These are phyloP conservation scores for Sebastes vulpes DNA, from an alignment of 2,797 vertebrate genomes.

Conservation along the genomic window DNA sequence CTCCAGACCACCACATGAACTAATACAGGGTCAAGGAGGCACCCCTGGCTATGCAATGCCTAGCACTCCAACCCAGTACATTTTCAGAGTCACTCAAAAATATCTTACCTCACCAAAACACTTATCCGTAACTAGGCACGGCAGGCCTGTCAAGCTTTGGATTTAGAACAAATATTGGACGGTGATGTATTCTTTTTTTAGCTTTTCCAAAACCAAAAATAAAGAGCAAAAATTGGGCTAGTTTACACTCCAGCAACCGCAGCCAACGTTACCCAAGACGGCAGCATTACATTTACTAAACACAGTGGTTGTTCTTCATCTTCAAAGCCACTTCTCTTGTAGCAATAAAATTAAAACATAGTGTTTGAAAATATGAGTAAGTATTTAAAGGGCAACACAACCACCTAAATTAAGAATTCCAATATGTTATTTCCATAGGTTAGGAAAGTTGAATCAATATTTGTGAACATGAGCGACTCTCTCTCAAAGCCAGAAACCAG, in stretches of 20 bases:
- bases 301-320: too few species aligned
- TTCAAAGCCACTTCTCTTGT: too few species aligned
- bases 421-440: too few species aligned
- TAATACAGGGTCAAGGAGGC: constrained; percentile 39
- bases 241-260: not conserved
- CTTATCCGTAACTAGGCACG: not conserved
- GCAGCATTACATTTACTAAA: too few species aligned
- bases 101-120: not conserved
- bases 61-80: constrained; percentile 13
- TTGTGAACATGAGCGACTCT: too few species aligned
- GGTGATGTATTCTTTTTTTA: not conserved
- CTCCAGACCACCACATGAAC: constrained; percentile 12
- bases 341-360: too few species aligned
- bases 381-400: too few species aligned
- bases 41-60: constrained; percentile 33
- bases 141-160: not conserved
- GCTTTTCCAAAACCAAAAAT: not conserved
- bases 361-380: too few species aligned
- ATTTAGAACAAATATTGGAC: not conserved
- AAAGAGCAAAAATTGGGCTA: not conserved
- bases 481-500: too few species aligned
- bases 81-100: constrained; percentile 32
- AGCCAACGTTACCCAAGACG: too few species aligned
- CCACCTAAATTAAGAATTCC: too few species aligned
- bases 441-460: too few species aligned